A percentile compares a stretch with the other conserved stretches of the same genome.
Conservation (phyloP, 2,113 vertebrate species). For the Malurus cyaneus region DNA sequence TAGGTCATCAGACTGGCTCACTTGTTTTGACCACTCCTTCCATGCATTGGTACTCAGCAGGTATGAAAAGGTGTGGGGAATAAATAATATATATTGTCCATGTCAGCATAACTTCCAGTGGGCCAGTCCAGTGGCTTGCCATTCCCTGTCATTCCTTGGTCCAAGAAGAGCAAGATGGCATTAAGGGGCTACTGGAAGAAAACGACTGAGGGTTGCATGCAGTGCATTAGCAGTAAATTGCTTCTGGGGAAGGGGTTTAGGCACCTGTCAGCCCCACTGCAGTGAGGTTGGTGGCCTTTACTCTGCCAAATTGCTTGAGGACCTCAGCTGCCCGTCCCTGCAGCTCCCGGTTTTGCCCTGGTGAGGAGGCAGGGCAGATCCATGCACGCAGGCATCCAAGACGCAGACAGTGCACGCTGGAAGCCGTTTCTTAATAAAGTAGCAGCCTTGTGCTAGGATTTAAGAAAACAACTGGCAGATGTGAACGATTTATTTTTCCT, state of each 20-base stretch:
- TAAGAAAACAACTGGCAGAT: conserved; percentile 36
- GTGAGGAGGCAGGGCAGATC: neutral
- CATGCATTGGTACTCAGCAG: neutral
- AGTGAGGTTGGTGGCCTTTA: neutral
- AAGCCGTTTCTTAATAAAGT: neutral
- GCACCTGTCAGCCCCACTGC: rapidly evolving
- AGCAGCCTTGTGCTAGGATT: neutral
- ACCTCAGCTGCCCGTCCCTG: neutral
- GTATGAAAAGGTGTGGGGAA: neutral
- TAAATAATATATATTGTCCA: neutral
- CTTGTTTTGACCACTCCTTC: neutral
- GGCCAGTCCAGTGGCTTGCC: neutral
- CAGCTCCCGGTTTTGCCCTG: neutral
- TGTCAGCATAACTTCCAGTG: rapidly evolving
- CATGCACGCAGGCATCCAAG: neutral
- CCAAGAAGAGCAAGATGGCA: neutral
- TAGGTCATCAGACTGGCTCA: neutral
- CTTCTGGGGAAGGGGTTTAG: neutral
- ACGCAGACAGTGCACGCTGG: neutral
- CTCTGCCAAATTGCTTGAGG: neutral
- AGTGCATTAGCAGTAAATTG: rapidly evolving
- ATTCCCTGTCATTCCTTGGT: neutral
- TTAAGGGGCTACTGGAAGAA: neutral
- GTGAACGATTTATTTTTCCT: conserved; percentile 39
- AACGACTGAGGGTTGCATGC: rapidly evolving